Evolutionary conservation across 2,797 vertebrate genomes (phyloP).

Genomic region (Nannoperca australis): DNA sequence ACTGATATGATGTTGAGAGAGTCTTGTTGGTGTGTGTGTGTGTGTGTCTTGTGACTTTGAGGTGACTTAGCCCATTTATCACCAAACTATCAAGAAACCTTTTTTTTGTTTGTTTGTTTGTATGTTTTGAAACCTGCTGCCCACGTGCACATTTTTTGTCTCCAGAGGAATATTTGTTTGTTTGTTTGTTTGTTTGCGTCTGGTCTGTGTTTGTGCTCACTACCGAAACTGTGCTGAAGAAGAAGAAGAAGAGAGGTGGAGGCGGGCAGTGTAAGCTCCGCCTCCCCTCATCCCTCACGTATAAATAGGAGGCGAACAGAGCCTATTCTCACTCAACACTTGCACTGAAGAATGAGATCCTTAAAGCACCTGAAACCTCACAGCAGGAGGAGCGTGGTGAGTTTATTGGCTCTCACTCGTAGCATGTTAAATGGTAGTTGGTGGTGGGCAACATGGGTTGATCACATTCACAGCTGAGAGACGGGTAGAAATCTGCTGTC

Average conservation of each 20-base stretch:
- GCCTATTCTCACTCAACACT: conserved; percentile 71
- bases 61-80: conserved; percentile 46
- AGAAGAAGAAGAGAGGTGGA: conserved; percentile 35
- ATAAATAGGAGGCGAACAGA: conserved; percentile 74
- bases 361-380: conserved; percentile 89
- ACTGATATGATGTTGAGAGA: conserved; percentile 45
- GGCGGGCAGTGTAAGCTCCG: conserved; percentile 65
- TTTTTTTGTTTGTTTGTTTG: background rate
- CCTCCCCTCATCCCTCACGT: conserved; percentile 70
- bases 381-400: conserved; percentile 86
- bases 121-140: conserved; percentile 26
- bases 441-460: conserved; percentile 12
- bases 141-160: conserved; percentile 16
- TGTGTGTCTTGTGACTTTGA: conserved; percentile 50
- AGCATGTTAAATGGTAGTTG: conserved; percentile 52
- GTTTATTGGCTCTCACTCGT: conserved; percentile 65
- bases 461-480: conserved; percentile 6
- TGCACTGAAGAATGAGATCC: conserved; percentile 83
- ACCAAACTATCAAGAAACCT: conserved; percentile 24
- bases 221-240: conserved; percentile 62
- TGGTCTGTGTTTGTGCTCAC: conserved; percentile 55
- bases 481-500: conserved; percentile 9
- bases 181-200: conserved; percentile 53
- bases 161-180: conserved; percentile 45
- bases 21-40: conserved; percentile 16